Evolutionary conservation across 1,140 invertebrate species (phyloP), one percentile per base, ranked within the genome.

Genomic region (Drosophila mayri): DNA sequence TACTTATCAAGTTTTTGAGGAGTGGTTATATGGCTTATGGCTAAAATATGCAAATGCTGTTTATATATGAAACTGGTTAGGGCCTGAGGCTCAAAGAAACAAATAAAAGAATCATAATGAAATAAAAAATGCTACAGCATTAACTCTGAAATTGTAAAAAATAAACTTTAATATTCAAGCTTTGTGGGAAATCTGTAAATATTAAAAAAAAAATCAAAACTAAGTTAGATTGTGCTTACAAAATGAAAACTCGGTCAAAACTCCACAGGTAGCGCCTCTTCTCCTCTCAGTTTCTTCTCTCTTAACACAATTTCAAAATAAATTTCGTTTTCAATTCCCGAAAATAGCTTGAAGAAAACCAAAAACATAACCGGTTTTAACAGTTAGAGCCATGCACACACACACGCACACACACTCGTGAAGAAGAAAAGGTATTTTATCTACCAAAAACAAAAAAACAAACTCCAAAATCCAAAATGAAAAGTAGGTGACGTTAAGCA

Each of bases 401-500:
- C 30, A 55, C 28, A 74, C 38, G 50, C 30, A 60, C 22, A 74
- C 46, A 50, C 41, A 65, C 60, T 63, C 47, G 25, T 37, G 20
- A 18, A 22, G 14, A 68, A 37, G 43, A 41, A 65, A 68, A 81
- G 46, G 52, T 90, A 90, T 81, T 88, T 85, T 75, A 63, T 84
- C 64, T 81, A 88, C 68, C 61, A 47, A 46, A 46, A 71, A 74
- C 81, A 30, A 6, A 38, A 41, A 18, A 43, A 37, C 35, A 40
- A 43, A 64, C 62, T 38, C 43, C 54, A 57, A 73, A 59, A 73
- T 41, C 37, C 43, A 22, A 47, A 87, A 67, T 79, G 72, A 86
- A 87, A 90, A 85, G 84, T 88, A 88, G 84, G 84, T 88, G 84
- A 90, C 84, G 84, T 84, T 73, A 72, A 88, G 85, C 84, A 78